Percentiles rank a stretch among this genome's conserved stretches.
Evolutionary conservation across 2,888 invertebrate genomes (phyloP).

Genomic region (Tipula vernalis): DNA sequence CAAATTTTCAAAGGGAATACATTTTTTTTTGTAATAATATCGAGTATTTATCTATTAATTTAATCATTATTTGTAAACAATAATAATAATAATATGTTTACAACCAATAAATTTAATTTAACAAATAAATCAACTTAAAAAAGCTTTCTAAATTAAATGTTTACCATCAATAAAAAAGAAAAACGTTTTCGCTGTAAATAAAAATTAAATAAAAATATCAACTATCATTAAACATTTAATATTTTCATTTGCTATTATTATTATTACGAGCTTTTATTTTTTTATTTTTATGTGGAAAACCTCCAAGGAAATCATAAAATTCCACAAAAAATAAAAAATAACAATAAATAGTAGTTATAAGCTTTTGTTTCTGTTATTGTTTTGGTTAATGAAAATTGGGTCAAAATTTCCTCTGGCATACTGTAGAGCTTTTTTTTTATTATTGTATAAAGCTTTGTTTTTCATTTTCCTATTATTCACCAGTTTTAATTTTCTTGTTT

Average conservation of each 20-base stretch:
- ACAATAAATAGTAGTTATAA: neutral
- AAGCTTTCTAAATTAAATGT: neutral
- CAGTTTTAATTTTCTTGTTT: neutral
- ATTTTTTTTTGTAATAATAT: no score
- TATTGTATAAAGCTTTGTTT: neutral
- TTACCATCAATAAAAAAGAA: neutral
- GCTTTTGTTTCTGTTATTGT: neutral
- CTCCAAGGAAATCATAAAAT: slow-evolving; percentile 4
- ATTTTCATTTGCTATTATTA: neutral
- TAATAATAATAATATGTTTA: neutral
- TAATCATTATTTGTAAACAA: neutral
- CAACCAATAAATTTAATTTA: neutral
- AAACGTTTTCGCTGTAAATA: neutral
- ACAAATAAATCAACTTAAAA: neutral
- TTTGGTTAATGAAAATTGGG: neutral
- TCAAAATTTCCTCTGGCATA: neutral
- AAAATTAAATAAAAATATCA: neutral
- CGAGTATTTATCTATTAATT: no score
- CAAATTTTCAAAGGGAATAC: no score
- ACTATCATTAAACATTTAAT: neutral
- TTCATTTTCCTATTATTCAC: neutral
- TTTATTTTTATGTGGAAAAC: neutral
- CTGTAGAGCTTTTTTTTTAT: neutral
- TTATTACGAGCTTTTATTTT: neutral
- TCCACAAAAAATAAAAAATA: neutral